Evolutionary conservation across 2,113 vertebrate genomes (phyloP), one percentile per base, ranked within the genome.

Genomic region (Recurvirostra avosetta): DNA sequence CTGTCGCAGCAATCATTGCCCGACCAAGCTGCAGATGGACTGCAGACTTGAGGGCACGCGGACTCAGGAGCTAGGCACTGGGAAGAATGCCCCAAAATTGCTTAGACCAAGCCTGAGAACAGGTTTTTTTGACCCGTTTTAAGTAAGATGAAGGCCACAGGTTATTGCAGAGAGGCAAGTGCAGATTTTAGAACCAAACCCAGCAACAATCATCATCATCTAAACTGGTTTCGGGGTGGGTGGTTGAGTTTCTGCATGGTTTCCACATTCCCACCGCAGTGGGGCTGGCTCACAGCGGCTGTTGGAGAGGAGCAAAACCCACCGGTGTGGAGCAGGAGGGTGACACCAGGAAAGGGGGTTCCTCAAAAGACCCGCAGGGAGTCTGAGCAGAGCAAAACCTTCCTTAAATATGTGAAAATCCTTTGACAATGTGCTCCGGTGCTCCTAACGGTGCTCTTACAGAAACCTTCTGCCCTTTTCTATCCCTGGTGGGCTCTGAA

Each of bases 261-360:
- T 30, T 34, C 11, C 12, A 4, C 13, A 12, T 3, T 1, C 9
- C 36, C 0, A 0, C 29, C 45, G 21, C 18, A 25, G 9, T 0
- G 2, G 13, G 11, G 8, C 38, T 79, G 38, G 8, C 22, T 66
- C 50, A 11, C 4, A 4, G 52, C 0, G 1, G 1, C 20, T 3
- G 8, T 9, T 0, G 1, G n/a, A 56, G n/a, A 23, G 32, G 30
- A 66, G 14, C 15, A 59, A 79, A 87, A 26, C 23, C 34, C 27
- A 23, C 30, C 4, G 0, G 9, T 8, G 59, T 19, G 59, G 36
- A 36, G 26, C 10, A 4, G 22, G 17, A 73, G 26, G 9, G 11
- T 65, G 45, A 36, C 49, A 13, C 7, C 0, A 1, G 29, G 29
- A 77, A 40, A 55, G 1, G 2, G 10, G 12, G 34, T 8, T 47